Evolutionary conservation across 2,113 vertebrate genomes (phyloP).

Genomic region (Theristicus caerulescens): DNA sequence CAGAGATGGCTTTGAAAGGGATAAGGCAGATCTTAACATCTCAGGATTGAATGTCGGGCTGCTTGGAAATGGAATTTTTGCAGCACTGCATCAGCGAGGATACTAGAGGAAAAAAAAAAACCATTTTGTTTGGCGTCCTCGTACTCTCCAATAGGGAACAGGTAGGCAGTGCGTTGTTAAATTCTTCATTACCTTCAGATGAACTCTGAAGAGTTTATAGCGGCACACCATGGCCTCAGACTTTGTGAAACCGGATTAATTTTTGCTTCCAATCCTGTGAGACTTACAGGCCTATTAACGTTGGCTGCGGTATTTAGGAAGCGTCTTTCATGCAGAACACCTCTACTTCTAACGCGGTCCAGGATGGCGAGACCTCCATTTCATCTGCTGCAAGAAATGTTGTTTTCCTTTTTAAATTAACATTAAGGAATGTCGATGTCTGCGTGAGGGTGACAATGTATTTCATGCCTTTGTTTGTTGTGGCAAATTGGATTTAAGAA

Average conservation of each 20-base stretch:
- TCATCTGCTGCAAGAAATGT: neutral
- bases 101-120: neutral
- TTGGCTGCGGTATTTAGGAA: neutral
- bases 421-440: neutral
- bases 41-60: constrained; percentile 36
- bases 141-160: neutral
- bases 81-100: neutral
- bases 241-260: neutral
- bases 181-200: neutral
- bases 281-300: neutral
- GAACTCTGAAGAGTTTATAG: neutral
- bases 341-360: neutral
- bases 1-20: constrained; percentile 32
- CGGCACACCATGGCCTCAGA: neutral
- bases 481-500: constrained; percentile 28
- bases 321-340: neutral
- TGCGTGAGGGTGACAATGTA: neutral
- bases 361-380: neutral
- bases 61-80: constrained; percentile 9
- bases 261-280: neutral
- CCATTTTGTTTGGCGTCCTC: neutral
- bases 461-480: constrained; percentile 10
- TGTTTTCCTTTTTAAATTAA: neutral
- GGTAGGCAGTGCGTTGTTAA: neutral
- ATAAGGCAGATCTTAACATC: constrained; percentile 31